These are phyloP conservation scores for Stichodactyla mertensii DNA, from an alignment of 64 coral and sea anemone genomes.

Conservation along the genomic window DNA sequence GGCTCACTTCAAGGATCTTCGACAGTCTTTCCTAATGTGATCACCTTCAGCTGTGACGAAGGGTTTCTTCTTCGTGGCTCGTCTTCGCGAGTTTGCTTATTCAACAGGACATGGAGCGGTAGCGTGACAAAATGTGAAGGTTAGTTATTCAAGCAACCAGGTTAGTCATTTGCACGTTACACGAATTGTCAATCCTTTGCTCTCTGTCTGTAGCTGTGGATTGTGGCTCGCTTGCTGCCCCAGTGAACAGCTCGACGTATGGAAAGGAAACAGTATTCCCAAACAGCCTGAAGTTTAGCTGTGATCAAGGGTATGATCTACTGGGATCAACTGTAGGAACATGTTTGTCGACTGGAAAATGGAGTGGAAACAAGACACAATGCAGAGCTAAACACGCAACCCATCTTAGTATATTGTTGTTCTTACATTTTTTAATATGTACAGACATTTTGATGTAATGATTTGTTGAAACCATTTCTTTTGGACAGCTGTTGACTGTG, in stretches of 20 bases:
- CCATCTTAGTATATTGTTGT: no score
- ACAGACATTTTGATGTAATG: no score
- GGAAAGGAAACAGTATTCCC: slow-evolving; percentile 19
- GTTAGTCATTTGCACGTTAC: background rate
- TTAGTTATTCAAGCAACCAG: background rate
- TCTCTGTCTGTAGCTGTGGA: slow-evolving; percentile 20
- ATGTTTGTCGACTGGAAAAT: slow-evolving; percentile 41
- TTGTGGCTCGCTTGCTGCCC: slow-evolving; percentile 15
- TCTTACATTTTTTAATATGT: no score
- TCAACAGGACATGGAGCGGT: slow-evolving; percentile 49
- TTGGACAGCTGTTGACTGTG: no score
- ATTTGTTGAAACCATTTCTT: no score
- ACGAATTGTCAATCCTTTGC: background rate
- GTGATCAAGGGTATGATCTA: slow-evolving; percentile 46
- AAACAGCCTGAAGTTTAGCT: slow-evolving; percentile 1
- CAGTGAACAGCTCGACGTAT: slow-evolving; percentile 25
- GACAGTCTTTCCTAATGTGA: background rate
- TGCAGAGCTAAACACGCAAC: slow-evolving; percentile 31
- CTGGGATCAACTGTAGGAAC: slow-evolving; percentile 26
- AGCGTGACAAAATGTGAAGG: slow-evolving; percentile 32
- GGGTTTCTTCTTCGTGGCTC: slow-evolving; percentile 60
- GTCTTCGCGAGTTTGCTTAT: slow-evolving; percentile 12
- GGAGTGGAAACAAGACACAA: slow-evolving; percentile 43
- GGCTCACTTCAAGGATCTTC: background rate
- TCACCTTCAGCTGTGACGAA: slow-evolving; percentile 47